These are phyloP conservation scores for Psix sp. DNA, from an alignment of 1,140 invertebrate genomes.

Conservation along the genomic window DNA sequence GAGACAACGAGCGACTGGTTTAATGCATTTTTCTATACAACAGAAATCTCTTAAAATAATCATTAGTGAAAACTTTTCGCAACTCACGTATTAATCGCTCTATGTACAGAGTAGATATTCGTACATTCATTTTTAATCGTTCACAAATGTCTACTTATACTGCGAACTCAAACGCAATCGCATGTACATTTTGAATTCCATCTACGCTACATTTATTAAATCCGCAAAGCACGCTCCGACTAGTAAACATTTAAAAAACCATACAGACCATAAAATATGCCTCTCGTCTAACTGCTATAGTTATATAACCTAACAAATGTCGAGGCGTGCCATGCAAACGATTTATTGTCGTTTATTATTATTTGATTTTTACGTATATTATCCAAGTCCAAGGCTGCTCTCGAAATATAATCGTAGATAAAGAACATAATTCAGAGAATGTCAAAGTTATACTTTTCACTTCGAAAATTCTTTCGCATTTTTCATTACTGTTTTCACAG, in stretches of 20 bases:
- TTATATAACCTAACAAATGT: no score
- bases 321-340: constrained; percentile 20
- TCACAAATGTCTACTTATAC: constrained; percentile 16
- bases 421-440: no score
- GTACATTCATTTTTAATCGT: no score
- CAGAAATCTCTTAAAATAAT: not conserved
- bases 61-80: constrained; percentile 7
- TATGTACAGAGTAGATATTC: constrained; percentile 15
- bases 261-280: not conserved
- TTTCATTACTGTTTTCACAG: no score
- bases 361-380: constrained; percentile 63
- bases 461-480: no score
- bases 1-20: constrained; percentile 19
- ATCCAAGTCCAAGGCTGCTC: constrained; percentile 11
- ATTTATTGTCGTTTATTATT: constrained; percentile 72
- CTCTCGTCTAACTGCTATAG: no score
- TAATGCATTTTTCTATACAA: constrained; percentile 8
- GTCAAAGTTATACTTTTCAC: no score
- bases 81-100: constrained; percentile 24
- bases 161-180: not conserved
- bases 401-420: constrained; percentile 16
- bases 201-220: constrained; percentile 41
- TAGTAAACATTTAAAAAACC: not conserved
- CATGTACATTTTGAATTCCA: constrained; percentile 42
- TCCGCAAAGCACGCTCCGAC: constrained; percentile 16